phyloP scores from a whole-genome alignment of 1,140 invertebrate species.

The Mya arenaria region DNA sequence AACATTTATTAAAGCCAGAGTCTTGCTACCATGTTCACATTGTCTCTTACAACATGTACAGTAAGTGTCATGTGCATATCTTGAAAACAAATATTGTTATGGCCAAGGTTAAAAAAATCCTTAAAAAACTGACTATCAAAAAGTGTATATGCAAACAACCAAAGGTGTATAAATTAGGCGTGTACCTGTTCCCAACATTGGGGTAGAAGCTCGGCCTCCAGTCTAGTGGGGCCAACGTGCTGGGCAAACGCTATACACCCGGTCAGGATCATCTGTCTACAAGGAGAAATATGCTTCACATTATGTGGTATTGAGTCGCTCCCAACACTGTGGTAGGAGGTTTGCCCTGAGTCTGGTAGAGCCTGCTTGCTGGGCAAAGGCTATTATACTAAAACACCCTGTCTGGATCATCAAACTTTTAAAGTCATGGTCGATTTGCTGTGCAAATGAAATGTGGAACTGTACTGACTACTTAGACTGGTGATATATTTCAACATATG shows the following conservation, averaged over 20 bases:
- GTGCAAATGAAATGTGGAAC: neutral
- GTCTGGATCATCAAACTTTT: constrained; percentile 84
- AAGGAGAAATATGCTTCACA: no score
- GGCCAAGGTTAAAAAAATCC: no score
- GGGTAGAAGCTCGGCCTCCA: constrained; percentile 88
- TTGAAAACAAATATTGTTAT: no score
- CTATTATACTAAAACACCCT: constrained; percentile 83
- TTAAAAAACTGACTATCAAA: no score
- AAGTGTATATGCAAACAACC: no score
- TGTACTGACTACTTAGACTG: neutral
- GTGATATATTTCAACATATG: neutral
- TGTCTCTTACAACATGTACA: no score
- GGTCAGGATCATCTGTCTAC: constrained; percentile 86
- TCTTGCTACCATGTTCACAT: no score
- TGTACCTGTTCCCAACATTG: constrained; percentile 88
- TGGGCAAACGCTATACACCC: constrained; percentile 86
- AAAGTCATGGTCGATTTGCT: neutral
- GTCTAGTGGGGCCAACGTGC: constrained; percentile 82
- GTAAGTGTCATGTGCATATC: no score
- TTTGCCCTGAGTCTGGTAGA: constrained; percentile 85
- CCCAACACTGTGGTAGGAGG: constrained; percentile 90
- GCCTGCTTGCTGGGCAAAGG: constrained; percentile 84
- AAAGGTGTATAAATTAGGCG: no score
- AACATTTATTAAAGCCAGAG: no score
- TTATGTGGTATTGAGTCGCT: no score